Conservation (phyloP, 1,140 invertebrate genomes). For the Magallana gigas region DNA sequence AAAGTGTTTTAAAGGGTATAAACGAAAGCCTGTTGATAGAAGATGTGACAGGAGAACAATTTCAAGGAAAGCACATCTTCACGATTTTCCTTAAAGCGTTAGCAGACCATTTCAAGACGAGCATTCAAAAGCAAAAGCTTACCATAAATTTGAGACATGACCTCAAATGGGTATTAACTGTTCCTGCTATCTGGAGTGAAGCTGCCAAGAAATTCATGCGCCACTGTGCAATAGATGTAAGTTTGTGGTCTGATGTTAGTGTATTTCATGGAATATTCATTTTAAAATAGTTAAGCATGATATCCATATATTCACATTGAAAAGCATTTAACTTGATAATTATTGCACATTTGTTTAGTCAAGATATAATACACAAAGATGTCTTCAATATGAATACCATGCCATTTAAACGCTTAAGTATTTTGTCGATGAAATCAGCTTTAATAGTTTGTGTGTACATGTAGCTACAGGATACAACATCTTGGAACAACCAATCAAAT, state of each 20-base stretch:
- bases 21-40: neutral
- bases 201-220: conserved; percentile 5
- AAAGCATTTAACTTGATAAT: no score
- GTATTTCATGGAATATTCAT: no score
- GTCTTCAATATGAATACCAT: no score
- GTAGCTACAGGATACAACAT: no score
- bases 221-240: neutral
- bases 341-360: no score
- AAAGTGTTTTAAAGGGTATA: neutral
- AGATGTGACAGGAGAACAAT: neutral
- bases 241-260: neutral
- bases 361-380: no score
- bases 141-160: neutral
- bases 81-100: neutral
- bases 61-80: neutral
- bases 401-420: no score
- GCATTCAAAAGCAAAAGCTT: neutral
- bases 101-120: neutral
- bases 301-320: no score
- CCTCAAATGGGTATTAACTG: neutral
- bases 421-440: no score
- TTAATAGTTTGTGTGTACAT: no score
- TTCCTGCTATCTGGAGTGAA: conserved; percentile 20
- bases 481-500: no score
- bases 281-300: no score